A percentile compares a stretch with the other conserved stretches of the same genome.
Conservation (phyloP, 1,140 invertebrate genomes). For the Sycophila sp. region DNA sequence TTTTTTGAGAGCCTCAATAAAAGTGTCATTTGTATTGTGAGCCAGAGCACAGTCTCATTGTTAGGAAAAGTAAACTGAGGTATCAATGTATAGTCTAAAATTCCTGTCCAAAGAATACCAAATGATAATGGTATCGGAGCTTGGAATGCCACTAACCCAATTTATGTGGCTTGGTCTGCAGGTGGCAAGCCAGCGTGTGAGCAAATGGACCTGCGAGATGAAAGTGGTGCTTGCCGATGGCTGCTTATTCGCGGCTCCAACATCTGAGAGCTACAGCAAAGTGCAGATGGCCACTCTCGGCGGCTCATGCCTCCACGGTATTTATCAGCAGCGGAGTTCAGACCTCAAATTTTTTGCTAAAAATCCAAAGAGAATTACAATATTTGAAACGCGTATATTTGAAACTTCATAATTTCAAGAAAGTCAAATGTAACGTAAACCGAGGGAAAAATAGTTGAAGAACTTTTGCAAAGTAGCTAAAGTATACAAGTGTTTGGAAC, state of each 20-base stretch:
- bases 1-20: conserved; percentile 33
- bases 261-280: conserved; percentile 36
- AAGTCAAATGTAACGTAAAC: conserved; percentile 23
- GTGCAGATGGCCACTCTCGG: conserved; percentile 33
- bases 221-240: conserved; percentile 35
- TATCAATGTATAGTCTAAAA: conserved; percentile 39
- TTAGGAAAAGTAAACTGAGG: conserved; percentile 37
- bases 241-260: conserved; percentile 32
- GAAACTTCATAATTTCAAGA: conserved; percentile 31
- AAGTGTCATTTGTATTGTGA: conserved; percentile 40
- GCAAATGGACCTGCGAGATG: conserved; percentile 37
- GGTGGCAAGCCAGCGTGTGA: conserved; percentile 65
- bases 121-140: conserved; percentile 36
- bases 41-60: conserved; percentile 35
- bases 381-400: conserved; percentile 29
- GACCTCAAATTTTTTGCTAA: conserved; percentile 36
- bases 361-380: conserved; percentile 26
- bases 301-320: conserved; percentile 66
- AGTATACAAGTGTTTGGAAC: conserved; percentile 34
- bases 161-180: conserved; percentile 69
- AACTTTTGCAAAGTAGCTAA: conserved; percentile 27
- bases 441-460: conserved; percentile 28
- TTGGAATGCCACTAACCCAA: conserved; percentile 65
- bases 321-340: conserved; percentile 64
- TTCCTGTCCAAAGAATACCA: conserved; percentile 35